Evolutionary conservation across 2,888 invertebrate genomes (phyloP), one percentile per base, ranked within the genome.

Genomic region (Sinohyriopsis cumingii): DNA sequence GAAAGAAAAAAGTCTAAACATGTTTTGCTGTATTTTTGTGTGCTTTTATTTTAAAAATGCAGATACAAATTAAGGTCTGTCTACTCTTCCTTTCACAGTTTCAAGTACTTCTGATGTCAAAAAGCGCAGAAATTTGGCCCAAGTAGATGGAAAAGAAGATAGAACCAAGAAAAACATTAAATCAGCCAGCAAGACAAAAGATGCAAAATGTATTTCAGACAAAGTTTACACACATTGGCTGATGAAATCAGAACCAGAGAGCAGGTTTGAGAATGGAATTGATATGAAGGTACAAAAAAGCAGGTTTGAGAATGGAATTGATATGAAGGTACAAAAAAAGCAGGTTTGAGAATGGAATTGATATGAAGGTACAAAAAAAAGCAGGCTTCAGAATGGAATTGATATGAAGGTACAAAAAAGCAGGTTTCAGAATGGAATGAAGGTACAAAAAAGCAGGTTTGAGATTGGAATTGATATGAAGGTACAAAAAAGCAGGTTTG

Each of bases 191-290:
- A 59, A 54, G 59, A 57, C 9, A 18, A 24, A 57, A 24, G 59
- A 57, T n/a, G 59, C 22, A 24, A 57, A 24, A 57, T 45, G 15
- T 2, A 12, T 20, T n/a, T 45, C 45, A 9, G 12, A 12, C 2
- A 9, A 45, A 45, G 45, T 9, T 45, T 71, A 65, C 53, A 57
- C 45, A 22, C 77, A 81, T 67, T 88, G 88, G 88, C 72, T 88
- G 69, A 82, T 88, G 81, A 87, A 88, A 67, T 87, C 88, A 20
- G 88, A 88, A 68, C 88, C 88, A 7, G 86, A 87, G 9, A 82
- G 83, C 63, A 72, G 88, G 59, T 76, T 86, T 69, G 86, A 88
- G 72, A 87, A 87, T 61, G 88, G 87, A 55, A 71, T 86, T 55
- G 88, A 88, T 75, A 82, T 88, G 69, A 87, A 88, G 84, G 88